Evolutionary conservation across 2,113 vertebrate species (phyloP), one percentile per base, ranked within the genome.

Genomic region (Tenrec ecaudatus): DNA sequence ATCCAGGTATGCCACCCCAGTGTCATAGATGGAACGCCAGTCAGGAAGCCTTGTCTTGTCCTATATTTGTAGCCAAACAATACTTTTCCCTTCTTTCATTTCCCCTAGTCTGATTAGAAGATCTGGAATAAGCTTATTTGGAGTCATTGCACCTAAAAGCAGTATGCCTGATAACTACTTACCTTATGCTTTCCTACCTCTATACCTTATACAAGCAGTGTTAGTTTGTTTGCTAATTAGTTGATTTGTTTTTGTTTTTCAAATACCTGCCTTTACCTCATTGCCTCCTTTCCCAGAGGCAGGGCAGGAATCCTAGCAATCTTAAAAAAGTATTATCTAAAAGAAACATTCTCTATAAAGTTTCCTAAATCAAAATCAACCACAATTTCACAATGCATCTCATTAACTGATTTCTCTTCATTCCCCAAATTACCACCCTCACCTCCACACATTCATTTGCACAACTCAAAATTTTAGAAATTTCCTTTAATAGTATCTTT

Each of bases 301-400:
- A 33, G 33, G 33, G 33, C 47, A 73, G n/a, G 66, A 23, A 60
- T 38, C 1, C 5, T 69, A 60, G 29, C 7, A 43, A 43, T 80
- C 60, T 92, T 82, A 71, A 83, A 85, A 85, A 90, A 76, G n/a
- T 77, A 57, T 14, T 23, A 76, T 76, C 89, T 60, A 43, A 8
- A 83, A 83, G 31, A 92, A 83, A 79, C 57, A 88, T 71, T 40
- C 20, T 93, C 33, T 36, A 33, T 76, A 58, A 80, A 14, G 71
- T 19, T 14, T 94, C 31, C 38, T 81, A 36, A 75, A 7, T 89
- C 57, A 84, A 33, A 89, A 78, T 78, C 79, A n/a, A 76, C 66
- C 29, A 36, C 43, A 77, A 82, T 19, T 64, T 93, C 82, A 78
- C 53, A 93, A 79, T 29, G 2, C 69, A 93, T 33, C n/a, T 31